A percentile compares a stretch with the other conserved stretches of the same genome.
Conservation (phyloP, 2,888 invertebrate species). For the Monopis laevigella region DNA sequence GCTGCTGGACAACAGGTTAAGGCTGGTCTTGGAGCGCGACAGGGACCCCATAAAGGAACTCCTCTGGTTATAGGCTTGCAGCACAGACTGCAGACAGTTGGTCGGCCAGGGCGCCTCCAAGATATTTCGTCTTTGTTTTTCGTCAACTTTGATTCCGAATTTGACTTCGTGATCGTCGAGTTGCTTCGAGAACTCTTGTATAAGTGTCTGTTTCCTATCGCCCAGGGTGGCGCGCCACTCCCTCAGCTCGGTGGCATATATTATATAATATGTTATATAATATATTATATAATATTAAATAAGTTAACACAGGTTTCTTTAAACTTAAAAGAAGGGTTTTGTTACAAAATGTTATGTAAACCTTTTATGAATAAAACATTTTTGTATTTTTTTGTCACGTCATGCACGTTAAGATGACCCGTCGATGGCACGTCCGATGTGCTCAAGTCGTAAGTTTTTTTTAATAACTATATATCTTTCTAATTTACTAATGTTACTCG, state of each 20-base stretch:
- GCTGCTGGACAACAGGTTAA: constrained; percentile 46
- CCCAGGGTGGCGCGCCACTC: constrained; percentile 93
- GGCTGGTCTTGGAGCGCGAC: constrained; percentile 64
- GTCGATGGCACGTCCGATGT: too few species aligned
- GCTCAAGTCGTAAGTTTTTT: too few species aligned
- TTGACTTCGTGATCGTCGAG: constrained; percentile 57
- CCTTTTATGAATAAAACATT: too few species aligned
- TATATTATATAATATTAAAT: too few species aligned
- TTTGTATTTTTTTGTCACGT: too few species aligned
- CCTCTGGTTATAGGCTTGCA: constrained; percentile 45
- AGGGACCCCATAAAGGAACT: constrained; percentile 62
- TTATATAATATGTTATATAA: too few species aligned
- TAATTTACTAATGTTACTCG: too few species aligned
- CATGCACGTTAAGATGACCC: too few species aligned
- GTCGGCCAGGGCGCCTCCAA: constrained; percentile 52
- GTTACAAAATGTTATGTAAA: too few species aligned
- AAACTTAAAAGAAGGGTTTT: too few species aligned
- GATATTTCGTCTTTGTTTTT: constrained; percentile 34
- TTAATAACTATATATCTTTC: too few species aligned
- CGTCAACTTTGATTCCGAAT: constrained; percentile 43
- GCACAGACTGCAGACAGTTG: constrained; percentile 50
- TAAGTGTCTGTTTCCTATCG: constrained; percentile 78
- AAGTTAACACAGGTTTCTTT: too few species aligned
- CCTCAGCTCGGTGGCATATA: constrained; percentile 84
- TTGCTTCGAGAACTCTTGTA: constrained; percentile 42